Conservation (phyloP, 2,888 invertebrate genomes). For the Erebia epiphron region DNA sequence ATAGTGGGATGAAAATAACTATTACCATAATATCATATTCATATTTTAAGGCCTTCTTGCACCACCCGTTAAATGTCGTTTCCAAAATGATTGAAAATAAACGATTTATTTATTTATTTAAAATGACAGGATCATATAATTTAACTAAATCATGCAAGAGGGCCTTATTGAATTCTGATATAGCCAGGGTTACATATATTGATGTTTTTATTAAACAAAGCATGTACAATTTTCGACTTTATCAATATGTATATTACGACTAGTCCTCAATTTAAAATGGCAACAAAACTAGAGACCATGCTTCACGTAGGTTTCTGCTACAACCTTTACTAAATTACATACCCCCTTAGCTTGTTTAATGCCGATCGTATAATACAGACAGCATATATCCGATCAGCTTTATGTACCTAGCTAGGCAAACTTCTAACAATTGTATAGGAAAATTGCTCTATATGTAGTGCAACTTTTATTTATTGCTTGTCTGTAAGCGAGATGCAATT, state of each 20-base stretch:
- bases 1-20: too few species aligned
- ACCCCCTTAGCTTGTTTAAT: not conserved
- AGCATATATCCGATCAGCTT: not conserved
- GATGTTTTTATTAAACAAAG: not conserved
- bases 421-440: not conserved
- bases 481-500: not conserved
- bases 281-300: not conserved
- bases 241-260: constrained; percentile 6
- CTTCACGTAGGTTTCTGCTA: not conserved
- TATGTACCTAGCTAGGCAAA: not conserved
- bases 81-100: too few species aligned
- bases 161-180: too few species aligned
- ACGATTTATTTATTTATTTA: too few species aligned
- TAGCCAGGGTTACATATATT: not conserved
- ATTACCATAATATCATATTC: not conserved
- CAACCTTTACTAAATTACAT: not conserved
- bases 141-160: too few species aligned
- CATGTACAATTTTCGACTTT: not conserved
- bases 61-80: too few species aligned
- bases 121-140: too few species aligned
- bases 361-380: not conserved
- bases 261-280: constrained; percentile 13
- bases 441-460: not conserved
- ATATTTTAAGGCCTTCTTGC: too few species aligned
- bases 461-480: constrained; percentile 4